phyloP scores from a whole-genome alignment of 2,888 invertebrate species.

The Athalia cordata region DNA sequence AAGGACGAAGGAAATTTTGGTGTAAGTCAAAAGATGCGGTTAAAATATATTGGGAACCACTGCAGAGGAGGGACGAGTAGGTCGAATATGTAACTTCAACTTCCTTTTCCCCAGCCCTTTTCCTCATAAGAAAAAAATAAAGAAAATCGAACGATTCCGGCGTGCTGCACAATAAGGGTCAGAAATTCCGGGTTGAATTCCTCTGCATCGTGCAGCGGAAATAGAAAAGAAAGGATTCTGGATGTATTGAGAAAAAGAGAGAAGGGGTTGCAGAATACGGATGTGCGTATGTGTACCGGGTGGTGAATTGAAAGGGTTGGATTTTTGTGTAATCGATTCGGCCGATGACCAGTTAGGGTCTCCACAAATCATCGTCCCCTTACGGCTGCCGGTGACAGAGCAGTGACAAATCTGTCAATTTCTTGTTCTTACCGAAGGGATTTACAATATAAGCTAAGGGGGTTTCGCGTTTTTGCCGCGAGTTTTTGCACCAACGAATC shows the following conservation, averaged over 20 bases:
- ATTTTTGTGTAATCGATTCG: constrained; percentile 25
- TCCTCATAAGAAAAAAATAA: neutral
- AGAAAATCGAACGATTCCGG: neutral
- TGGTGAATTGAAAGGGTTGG: neutral
- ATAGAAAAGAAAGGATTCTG: neutral
- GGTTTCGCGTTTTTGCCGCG: constrained; percentile 31
- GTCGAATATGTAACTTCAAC: no score
- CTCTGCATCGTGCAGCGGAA: neutral
- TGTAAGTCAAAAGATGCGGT: no score
- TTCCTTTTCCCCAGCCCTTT: neutral
- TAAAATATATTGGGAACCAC: no score
- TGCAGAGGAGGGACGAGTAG: no score
- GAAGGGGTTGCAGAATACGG: neutral
- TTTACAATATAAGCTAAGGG: constrained; percentile 41
- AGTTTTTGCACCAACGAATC: neutral
- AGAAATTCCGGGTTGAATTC: neutral
- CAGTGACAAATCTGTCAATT: constrained; percentile 47
- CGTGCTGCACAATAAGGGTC: neutral
- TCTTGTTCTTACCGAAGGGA: constrained; percentile 26
- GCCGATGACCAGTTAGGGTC: neutral
- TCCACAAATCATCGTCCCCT: constrained; percentile 35
- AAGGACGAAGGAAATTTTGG: no score
- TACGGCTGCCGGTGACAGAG: constrained; percentile 35
- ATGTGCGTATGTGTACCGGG: neutral
- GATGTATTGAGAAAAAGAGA: no score